phyloP scores from a whole-genome alignment of 1,140 invertebrate species.

The Charaxes varanes region DNA sequence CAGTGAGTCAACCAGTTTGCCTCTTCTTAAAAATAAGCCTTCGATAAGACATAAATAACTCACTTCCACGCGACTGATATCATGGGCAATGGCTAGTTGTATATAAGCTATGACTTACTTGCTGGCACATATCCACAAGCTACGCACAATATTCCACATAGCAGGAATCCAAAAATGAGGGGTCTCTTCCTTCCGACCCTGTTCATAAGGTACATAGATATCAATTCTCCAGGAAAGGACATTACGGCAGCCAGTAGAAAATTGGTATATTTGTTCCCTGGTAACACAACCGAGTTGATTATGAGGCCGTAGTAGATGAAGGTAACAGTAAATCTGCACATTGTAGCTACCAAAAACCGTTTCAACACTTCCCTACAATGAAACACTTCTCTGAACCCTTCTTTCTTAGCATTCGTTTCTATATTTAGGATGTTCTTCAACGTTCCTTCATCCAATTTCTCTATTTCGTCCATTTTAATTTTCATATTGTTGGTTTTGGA shows the following conservation, averaged over 20 bases:
- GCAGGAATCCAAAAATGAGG: slow-evolving; percentile 72
- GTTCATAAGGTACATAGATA: slow-evolving; percentile 78
- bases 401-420: slow-evolving; percentile 23
- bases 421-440: slow-evolving; percentile 38
- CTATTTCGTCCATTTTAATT: slow-evolving; percentile 32
- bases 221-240: slow-evolving; percentile 81
- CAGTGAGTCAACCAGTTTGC: no score
- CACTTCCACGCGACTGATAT: no score
- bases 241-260: slow-evolving; percentile 79
- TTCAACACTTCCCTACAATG: slow-evolving; percentile 40
- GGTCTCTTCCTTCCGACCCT: slow-evolving; percentile 76
- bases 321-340: slow-evolving; percentile 78
- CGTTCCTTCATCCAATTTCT: slow-evolving; percentile 27
- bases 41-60: no score
- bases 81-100: no score
- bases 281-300: slow-evolving; percentile 83
- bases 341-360: slow-evolving; percentile 44
- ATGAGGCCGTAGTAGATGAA: slow-evolving; percentile 88
- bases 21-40: no score
- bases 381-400: slow-evolving; percentile 32
- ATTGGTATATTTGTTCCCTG: slow-evolving; percentile 80
- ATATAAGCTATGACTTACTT: no score
- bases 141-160: slow-evolving; percentile 67
- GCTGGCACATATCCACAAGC: slow-evolving; percentile 33
- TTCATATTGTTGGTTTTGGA: slow-evolving; percentile 77